Evolutionary conservation across 2,888 invertebrate genomes (phyloP).

Genomic region (Chloroclysta siterata): DNA sequence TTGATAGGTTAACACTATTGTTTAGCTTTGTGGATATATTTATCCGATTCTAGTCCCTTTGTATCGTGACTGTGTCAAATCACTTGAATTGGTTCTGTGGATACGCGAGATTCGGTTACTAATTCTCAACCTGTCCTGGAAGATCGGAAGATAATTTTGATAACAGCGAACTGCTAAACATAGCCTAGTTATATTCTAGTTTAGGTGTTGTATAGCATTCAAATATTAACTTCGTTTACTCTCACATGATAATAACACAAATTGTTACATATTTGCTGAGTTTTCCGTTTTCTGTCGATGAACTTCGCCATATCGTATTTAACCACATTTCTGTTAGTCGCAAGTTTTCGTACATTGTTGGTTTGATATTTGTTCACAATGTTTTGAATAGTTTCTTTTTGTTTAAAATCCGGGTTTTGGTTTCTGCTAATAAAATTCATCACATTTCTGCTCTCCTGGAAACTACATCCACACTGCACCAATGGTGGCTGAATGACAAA

Average conservation of each 20-base stretch:
- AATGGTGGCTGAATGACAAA: neutral
- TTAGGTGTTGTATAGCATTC: neutral
- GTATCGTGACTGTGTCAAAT: slow-evolving; percentile 18
- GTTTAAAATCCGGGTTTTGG: no score
- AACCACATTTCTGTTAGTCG: slow-evolving; percentile 34
- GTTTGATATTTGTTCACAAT: neutral
- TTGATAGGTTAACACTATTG: slow-evolving; percentile 30
- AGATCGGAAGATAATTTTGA: neutral
- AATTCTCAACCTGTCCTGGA: neutral
- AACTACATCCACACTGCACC: neutral
- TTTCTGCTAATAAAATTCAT: neutral
- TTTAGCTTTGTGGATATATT: slow-evolving; percentile 11
- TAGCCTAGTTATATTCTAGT: neutral
- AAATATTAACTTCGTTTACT: neutral
- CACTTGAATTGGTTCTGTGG: slow-evolving; percentile 13
- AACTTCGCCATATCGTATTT: slow-evolving; percentile 30
- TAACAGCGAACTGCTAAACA: neutral
- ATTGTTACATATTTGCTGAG: slow-evolving; percentile 6
- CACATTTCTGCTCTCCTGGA: neutral
- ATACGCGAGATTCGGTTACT: neutral
- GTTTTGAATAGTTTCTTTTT: neutral
- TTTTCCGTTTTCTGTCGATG: slow-evolving; percentile 28
- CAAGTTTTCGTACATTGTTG: slow-evolving; percentile 17
- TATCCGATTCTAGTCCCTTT: slow-evolving; percentile 14
- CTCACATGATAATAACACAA: slow-evolving; percentile 31